These are phyloP conservation scores for Caenorhabditis macrosperma DNA, from an alignment of 2,888 invertebrate species.

Conservation along the genomic window DNA sequence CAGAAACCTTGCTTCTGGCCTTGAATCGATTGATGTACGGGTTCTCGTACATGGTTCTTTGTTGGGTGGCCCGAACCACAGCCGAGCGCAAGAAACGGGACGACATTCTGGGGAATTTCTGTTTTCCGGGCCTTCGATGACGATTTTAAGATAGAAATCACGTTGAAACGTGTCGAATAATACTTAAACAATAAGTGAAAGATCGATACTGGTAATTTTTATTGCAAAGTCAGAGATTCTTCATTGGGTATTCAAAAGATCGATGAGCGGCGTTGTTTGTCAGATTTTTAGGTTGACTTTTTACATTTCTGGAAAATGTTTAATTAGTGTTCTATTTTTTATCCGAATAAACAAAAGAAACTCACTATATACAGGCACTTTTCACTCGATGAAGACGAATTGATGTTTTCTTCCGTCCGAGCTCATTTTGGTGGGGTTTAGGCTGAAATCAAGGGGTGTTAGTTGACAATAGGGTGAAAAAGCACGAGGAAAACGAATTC, in stretches of 20 bases:
- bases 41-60: conserved; percentile 76
- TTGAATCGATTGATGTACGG: conserved; percentile 77
- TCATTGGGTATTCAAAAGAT: not conserved
- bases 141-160: not conserved
- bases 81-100: conserved; percentile 47
- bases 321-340: not conserved
- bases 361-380: conserved; percentile 2
- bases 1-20: conserved; percentile 73
- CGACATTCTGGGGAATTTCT: conserved; percentile 30
- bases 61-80: conserved; percentile 54
- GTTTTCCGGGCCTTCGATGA: not conserved
- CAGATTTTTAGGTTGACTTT: not conserved
- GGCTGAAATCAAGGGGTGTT: not conserved
- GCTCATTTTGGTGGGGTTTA: conserved; percentile 14
- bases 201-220: not conserved
- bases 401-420: conserved; percentile 28
- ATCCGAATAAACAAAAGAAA: not conserved
- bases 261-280: not conserved
- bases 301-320: not conserved
- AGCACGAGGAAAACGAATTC: not conserved
- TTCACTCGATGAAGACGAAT: conserved; percentile 16
- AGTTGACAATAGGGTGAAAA: not conserved
- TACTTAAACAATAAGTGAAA: not conserved
- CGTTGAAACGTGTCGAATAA: conserved; percentile 9
- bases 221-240: conserved; percentile 8